Evolutionary conservation across 2,113 vertebrate species (phyloP).

Genomic region (Tretioscincus oriximinensis): DNA sequence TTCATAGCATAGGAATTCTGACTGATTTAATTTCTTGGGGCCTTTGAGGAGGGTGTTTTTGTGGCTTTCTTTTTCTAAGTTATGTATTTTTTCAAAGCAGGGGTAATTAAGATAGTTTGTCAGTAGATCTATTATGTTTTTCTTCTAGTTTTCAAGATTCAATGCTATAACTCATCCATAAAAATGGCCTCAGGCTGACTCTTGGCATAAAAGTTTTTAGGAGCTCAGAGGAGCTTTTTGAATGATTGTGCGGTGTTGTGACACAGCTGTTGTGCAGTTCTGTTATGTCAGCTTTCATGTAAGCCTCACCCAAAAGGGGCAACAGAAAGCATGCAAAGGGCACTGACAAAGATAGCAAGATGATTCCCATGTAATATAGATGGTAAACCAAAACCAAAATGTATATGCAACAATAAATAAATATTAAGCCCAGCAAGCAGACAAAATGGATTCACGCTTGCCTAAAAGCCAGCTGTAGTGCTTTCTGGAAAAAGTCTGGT

Average conservation of each 20-base stretch:
- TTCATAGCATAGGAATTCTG: slow-evolving; percentile 1
- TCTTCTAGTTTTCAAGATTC: not conserved
- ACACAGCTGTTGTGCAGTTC: not conserved
- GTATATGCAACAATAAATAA: too few species aligned
- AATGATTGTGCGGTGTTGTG: slow-evolving; percentile 18
- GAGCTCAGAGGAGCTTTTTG: slow-evolving; percentile 19
- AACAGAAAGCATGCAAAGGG: too few species aligned
- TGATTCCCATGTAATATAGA: too few species aligned
- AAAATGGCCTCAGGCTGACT: slow-evolving; percentile 44
- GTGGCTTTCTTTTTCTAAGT: slow-evolving; percentile 38
- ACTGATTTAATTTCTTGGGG: slow-evolving; percentile 1
- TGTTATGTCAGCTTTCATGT: slow-evolving; percentile 18
- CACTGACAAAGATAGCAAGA: too few species aligned
- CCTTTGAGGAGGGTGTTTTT: slow-evolving; percentile 17
- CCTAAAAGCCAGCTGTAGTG: too few species aligned
- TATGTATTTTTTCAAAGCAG: not conserved
- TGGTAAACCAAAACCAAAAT: too few species aligned
- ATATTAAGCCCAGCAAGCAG: too few species aligned
- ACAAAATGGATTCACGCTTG: too few species aligned
- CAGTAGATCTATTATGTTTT: slow-evolving; percentile 12
- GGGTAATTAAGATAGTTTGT: slow-evolving; percentile 32
- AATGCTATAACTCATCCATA: slow-evolving; percentile 29
- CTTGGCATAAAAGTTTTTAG: slow-evolving; percentile 39
- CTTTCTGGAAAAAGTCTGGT: too few species aligned
- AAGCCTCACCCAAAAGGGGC: not conserved